phyloP scores from a whole-genome alignment of 2,113 vertebrate genomes.

The Eclectus roratus region DNA sequence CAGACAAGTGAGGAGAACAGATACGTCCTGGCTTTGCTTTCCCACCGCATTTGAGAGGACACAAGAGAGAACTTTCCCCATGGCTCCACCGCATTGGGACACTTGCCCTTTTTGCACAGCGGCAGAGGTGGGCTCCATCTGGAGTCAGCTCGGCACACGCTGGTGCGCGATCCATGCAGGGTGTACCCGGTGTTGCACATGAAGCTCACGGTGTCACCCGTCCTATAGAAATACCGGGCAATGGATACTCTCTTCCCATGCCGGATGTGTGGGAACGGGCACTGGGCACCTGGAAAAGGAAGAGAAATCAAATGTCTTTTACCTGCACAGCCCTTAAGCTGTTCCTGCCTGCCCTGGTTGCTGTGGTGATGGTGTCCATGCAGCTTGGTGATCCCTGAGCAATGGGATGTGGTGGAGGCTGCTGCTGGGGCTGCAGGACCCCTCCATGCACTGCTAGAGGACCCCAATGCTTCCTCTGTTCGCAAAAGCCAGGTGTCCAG shows the following conservation, averaged over 20 bases:
- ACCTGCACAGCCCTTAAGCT: fast-evolving
- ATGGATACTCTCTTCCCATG: fast-evolving
- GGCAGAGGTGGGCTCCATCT: neutral
- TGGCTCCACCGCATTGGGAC: fast-evolving
- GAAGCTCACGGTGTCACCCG: neutral
- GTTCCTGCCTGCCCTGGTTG: fast-evolving
- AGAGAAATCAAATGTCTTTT: fast-evolving
- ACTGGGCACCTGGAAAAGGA: neutral
- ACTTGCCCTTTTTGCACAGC: neutral
- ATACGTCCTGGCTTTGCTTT: neutral
- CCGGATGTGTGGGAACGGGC: fast-evolving
- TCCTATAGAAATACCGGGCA: fast-evolving
- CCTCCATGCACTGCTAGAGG: neutral
- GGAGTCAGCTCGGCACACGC: neutral
- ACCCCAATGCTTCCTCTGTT: neutral
- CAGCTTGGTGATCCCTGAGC: fast-evolving
- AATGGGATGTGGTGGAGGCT: fast-evolving
- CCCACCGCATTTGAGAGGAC: fast-evolving
- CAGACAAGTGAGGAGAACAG: neutral
- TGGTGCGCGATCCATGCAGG: neutral
- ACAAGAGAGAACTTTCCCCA: neutral
- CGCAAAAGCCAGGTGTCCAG: neutral
- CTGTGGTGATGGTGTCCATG: fast-evolving
- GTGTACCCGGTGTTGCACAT: neutral
- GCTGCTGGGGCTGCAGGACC: neutral